Evolutionary conservation across 2,888 invertebrate species (phyloP), one percentile per base, ranked within the genome.

Genomic region (Aleiodes alternator): DNA sequence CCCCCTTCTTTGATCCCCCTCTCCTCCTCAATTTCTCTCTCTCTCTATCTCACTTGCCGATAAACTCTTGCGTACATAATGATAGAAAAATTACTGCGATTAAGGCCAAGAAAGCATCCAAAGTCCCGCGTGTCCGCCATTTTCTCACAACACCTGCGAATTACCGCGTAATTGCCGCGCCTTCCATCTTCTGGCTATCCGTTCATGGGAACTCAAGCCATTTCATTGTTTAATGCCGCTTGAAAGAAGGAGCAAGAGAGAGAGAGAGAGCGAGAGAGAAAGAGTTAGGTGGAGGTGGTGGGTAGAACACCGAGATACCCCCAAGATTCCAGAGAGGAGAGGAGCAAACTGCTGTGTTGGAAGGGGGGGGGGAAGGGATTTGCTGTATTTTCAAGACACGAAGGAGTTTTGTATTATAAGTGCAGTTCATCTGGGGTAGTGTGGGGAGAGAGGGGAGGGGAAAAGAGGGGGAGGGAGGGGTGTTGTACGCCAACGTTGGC

Each of bases 71-170:
- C 71, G 73, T 77, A 78, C 75, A 85, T 86, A 87, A 87, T 87
- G 86, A 86, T 81, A 85, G 84, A 87, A 87, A 87, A 87, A 87
- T 87, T 86, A 85, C 86, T 83, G 84, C 87, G 87, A 87, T 87
- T 87, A 88, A 87, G 87, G 84, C 82, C 68, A 51, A 83, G 84
- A 83, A 86, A 87, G 87, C 85, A 88, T 86, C 85, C 83, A 84
- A 23, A 23, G 68, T 50, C 51, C 51, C 31, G 78, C 77, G 84
- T 84, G 84, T 84, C 85, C 85, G 85, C 82, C 86, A 86, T 86
- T 87, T 86, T 87, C 87, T 87, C 86, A 84, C 87, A 87, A 87
- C 87, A 87, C 87, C 87, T 86, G 87, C 86, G 87, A 87, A 87
- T 87, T 86, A 87, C 86, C 80, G 87, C 86, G 87, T 87, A 87